Percentiles rank a stretch among this genome's conserved stretches.
These are phyloP conservation scores for Lutraria lutraria DNA, from an alignment of 2,888 invertebrate genomes.

Conservation along the genomic window DNA sequence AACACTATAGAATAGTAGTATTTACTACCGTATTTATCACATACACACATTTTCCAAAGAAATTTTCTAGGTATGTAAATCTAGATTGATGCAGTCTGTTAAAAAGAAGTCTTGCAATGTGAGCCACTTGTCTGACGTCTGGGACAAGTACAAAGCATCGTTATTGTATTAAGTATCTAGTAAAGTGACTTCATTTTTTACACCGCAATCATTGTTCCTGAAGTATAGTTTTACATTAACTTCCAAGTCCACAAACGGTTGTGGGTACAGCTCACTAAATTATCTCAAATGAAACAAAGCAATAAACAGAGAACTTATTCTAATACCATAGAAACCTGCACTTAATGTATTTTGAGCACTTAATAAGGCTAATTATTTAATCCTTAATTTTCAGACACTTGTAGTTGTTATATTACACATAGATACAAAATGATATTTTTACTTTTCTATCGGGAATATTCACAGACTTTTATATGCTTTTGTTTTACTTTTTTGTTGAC, in stretches of 20 bases:
- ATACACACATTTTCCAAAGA: background rate
- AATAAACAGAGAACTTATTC: background rate
- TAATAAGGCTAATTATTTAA: background rate
- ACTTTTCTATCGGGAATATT: background rate
- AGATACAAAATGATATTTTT: background rate
- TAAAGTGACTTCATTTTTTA: too few species aligned
- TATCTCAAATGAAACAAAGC: too few species aligned
- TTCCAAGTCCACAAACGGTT: too few species aligned
- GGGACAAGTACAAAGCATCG: too few species aligned
- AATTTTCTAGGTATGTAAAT: too few species aligned
- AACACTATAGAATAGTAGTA: conserved; percentile 21
- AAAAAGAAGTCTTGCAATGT: too few species aligned
- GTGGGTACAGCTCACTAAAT: too few species aligned
- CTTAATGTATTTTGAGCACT: background rate
- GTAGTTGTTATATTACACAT: conserved; percentile 12
- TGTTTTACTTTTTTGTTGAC: background rate
- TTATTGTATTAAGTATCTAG: too few species aligned
- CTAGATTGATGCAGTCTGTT: too few species aligned
- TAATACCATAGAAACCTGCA: background rate
- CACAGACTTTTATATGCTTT: background rate
- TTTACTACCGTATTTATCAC: conserved; percentile 9
- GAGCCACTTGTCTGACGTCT: too few species aligned
- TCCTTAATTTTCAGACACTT: conserved; percentile 10
- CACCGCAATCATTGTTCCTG: too few species aligned
- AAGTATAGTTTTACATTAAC: too few species aligned